Evolutionary conservation across 2,113 vertebrate genomes (phyloP).

Genomic region (Montifringilla adamsi): DNA sequence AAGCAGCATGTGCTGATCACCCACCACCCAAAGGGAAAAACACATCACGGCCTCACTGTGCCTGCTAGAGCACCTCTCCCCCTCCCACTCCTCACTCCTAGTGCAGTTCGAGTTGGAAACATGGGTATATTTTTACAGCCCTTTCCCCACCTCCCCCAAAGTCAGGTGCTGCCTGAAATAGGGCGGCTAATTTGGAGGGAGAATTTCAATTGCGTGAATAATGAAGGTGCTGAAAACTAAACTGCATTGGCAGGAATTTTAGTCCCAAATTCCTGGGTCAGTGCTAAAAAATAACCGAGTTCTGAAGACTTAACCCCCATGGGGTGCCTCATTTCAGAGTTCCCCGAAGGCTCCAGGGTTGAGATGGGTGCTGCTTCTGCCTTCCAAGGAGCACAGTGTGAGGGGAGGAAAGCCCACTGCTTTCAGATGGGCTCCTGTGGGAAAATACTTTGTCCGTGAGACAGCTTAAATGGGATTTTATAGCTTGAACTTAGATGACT

Average conservation of each 20-base stretch:
- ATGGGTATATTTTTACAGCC: neutral
- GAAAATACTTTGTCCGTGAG: neutral
- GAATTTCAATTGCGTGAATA: neutral
- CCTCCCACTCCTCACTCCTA: neutral
- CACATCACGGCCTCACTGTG: neutral
- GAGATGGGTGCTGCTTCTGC: neutral
- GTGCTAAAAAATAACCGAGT: neutral
- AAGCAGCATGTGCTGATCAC: neutral
- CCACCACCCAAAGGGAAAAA: neutral
- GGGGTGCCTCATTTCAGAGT: neutral
- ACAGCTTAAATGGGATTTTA: neutral
- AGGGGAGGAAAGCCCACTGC: neutral
- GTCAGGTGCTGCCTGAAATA: neutral
- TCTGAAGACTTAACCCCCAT: neutral
- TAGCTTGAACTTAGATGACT: neutral
- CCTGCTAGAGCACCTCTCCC: neutral
- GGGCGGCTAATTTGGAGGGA: neutral
- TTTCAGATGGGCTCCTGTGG: neutral
- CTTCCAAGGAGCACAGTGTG: neutral
- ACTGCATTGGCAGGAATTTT: neutral
- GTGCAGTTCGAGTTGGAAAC: neutral
- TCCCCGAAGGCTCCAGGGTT: neutral
- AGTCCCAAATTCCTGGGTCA: neutral
- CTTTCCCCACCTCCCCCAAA: neutral
- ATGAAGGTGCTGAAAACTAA: neutral